Percentiles rank a stretch among this genome's conserved stretches.
Conservation (phyloP, 1,140 invertebrate species). For the Drosophila nebulosa region DNA sequence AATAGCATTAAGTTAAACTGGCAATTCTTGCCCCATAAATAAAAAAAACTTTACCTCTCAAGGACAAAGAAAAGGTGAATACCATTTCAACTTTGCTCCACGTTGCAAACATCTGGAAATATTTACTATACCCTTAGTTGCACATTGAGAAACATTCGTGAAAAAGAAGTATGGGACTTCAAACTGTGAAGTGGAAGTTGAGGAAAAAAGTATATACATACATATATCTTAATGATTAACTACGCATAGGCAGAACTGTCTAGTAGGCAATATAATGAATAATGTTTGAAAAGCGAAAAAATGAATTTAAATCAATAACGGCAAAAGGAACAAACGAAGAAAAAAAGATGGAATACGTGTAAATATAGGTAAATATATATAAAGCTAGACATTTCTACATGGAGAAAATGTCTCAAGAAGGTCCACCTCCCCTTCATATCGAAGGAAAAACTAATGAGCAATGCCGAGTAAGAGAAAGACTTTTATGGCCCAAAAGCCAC, state of each 20-base stretch:
- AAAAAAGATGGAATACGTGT: neutral
- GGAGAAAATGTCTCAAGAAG: conserved; percentile 36
- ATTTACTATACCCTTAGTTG: neutral
- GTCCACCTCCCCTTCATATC: conserved; percentile 6
- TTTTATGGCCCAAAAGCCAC: conserved; percentile 59
- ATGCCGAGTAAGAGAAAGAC: conserved; percentile 34
- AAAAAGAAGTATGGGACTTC: neutral
- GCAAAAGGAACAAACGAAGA: neutral
- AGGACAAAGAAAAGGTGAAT: no score
- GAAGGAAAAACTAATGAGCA: conserved; percentile 72
- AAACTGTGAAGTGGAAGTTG: no score
- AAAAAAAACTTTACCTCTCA: no score
- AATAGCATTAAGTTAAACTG: no score
- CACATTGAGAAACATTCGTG: neutral
- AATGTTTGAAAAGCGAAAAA: conserved; percentile 51
- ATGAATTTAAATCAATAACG: conserved; percentile 72
- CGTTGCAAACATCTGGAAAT: no score
- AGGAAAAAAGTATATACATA: neutral
- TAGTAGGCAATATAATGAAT: conserved; percentile 32
- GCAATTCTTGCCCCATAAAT: no score
- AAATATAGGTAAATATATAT: conserved; percentile 17
- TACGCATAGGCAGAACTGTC: conserved; percentile 35
- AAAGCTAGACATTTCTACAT: conserved; percentile 3
- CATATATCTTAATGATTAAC: conserved; percentile 56
- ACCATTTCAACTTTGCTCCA: no score